phyloP scores from a whole-genome alignment of 2,113 vertebrate species.

The Syrmaticus mikado region DNA sequence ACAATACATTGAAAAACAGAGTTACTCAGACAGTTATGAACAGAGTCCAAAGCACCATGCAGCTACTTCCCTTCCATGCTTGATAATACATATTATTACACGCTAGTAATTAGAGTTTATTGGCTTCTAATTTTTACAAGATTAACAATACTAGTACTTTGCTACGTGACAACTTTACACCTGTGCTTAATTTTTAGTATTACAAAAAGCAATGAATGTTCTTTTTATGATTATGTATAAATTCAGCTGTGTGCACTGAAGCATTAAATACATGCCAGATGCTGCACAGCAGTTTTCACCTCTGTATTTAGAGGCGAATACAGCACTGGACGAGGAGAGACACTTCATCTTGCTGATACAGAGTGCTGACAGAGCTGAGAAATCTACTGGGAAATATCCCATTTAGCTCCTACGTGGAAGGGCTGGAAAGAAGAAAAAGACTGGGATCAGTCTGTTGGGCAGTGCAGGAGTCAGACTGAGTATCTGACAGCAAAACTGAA shows the following conservation, averaged over 20 bases:
- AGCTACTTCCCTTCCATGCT: neutral
- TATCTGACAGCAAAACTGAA: neutral
- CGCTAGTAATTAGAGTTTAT: neutral
- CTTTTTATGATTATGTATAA: neutral
- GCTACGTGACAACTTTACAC: neutral
- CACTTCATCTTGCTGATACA: neutral
- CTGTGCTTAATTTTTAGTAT: neutral
- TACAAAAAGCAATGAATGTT: neutral
- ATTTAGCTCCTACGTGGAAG: neutral
- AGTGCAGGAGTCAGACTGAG: neutral
- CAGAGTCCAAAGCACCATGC: neutral
- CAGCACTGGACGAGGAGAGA: neutral
- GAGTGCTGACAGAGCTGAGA: neutral
- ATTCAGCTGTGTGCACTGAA: neutral
- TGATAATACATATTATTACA: neutral
- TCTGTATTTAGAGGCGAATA: slow-evolving; percentile 14
- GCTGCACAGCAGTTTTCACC: neutral
- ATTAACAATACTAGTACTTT: neutral
- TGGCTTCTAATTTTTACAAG: neutral
- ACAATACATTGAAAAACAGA: neutral
- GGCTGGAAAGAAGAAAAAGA: neutral
- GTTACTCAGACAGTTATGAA: neutral
- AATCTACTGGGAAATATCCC: neutral
- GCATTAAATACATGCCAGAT: slow-evolving; percentile 16
- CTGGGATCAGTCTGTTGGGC: neutral